Conservation (phyloP, 2,113 vertebrate species). For the Spheniscus mendiculus region DNA sequence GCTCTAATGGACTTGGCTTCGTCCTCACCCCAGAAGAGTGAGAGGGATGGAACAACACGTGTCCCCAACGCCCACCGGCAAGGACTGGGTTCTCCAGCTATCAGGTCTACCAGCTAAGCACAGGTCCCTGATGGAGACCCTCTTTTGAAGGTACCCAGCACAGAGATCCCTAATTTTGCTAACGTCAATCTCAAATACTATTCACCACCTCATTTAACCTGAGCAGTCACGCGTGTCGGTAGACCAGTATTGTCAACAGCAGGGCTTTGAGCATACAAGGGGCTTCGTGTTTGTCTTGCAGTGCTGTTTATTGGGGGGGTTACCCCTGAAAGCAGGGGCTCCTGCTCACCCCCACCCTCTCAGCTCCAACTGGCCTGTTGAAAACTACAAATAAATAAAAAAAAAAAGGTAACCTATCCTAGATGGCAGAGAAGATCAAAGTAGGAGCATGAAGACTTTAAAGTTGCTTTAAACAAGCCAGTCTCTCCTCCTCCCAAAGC, state of each 20-base stretch:
- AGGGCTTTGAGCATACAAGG: background rate
- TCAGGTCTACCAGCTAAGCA: background rate
- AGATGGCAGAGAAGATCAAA: background rate
- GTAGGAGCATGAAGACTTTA: background rate
- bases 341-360: background rate
- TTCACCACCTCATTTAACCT: background rate
- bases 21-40: background rate
- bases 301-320: rapidly evolving
- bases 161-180: background rate
- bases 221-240: background rate
- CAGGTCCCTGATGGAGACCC: background rate
- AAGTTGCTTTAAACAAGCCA: background rate
- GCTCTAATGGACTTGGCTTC: background rate
- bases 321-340: background rate
- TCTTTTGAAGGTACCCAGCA: background rate
- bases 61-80: background rate
- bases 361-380: background rate
- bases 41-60: background rate
- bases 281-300: background rate
- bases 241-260: background rate
- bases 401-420: background rate
- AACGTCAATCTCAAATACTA: background rate
- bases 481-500: background rate
- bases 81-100: no score
- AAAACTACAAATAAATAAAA: background rate